Evolutionary conservation across 2,888 invertebrate species (phyloP), one percentile per base, ranked within the genome.

Genomic region (Meiosimyza decipiens): DNA sequence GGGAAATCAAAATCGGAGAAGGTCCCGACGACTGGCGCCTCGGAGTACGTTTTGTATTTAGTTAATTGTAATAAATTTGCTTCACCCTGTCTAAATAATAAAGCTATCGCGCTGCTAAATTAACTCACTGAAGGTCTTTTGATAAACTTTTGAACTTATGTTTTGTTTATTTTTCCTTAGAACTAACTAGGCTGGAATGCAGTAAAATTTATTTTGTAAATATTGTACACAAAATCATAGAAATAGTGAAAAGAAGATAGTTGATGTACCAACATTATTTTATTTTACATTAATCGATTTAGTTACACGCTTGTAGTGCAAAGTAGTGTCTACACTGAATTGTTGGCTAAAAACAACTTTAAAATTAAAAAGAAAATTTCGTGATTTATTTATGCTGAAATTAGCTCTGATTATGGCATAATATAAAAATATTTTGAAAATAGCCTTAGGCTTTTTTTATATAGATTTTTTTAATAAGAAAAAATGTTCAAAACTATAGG

Each of bases 11-110:
- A 60, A 40, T 7, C 50, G 67, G 52, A 63, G 59, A 40, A 83
- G 83, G 81, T 81, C 60, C 80, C 22, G 73, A 76, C 76, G 83
- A 83, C 77, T 83, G 83, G 83, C 82, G 83, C 47, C 64, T 83
- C 73, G 83, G 83, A 33, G 67, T 83, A 71, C 82, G 79, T 76
- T 77, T 83, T 63, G 75, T 79, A 5, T 83, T 83, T 76, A 80
- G 73, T 73, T 82, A 74, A 75, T 69, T 49, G 22, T 22, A 40
- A 40, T 22, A 6, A 50, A 15, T 57, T 57, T 16, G 22, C 6
- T 12, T 57, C 28, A 57, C 28, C n/a, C 57, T 40, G 40, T 40
- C 22, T 57, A 13, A 22, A 15, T 22, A 16, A 13, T 28, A 22
- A 60, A 60, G 33, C 11, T 22, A 60, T 9, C 33, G 13, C 22